phyloP scores from a whole-genome alignment of 1,140 invertebrate species.

The Drosophila eugracilis region DNA sequence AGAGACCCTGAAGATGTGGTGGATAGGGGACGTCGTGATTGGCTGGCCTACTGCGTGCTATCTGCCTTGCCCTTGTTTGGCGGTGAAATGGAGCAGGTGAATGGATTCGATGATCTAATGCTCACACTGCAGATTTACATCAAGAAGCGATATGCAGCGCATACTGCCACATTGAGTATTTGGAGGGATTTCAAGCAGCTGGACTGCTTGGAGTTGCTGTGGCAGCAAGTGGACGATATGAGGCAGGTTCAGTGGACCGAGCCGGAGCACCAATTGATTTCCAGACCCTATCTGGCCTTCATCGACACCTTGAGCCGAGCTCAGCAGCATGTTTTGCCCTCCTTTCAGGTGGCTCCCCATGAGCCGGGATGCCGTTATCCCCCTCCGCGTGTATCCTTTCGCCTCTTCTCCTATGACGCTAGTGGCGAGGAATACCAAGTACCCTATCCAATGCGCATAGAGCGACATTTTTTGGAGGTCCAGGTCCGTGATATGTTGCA shows the following conservation, averaged over 20 bases:
- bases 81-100: conserved; percentile 97
- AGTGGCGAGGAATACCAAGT: conserved; percentile 88
- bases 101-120: conserved; percentile 94
- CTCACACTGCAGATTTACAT: conserved; percentile 96
- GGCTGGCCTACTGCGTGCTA: conserved; percentile 97
- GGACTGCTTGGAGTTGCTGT: conserved; percentile 98
- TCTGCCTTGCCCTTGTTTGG: conserved; percentile 97
- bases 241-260: conserved; percentile 97
- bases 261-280: conserved; percentile 90
- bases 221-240: conserved; percentile 96
- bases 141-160: conserved; percentile 94
- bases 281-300: conserved; percentile 97
- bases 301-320: conserved; percentile 97
- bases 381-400: conserved; percentile 93
- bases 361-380: conserved; percentile 92
- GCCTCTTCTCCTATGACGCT: conserved; percentile 92
- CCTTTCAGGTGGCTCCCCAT: conserved; percentile 93
- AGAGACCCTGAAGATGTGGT: conserved; percentile 85
- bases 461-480: conserved; percentile 98
- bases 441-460: conserved; percentile 97
- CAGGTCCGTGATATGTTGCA: conserved; percentile 96
- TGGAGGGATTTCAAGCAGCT: conserved; percentile 88
- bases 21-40: conserved; percentile 90
- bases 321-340: conserved; percentile 97
- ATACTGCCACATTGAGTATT: conserved; percentile 94